Evolutionary conservation across 1,140 invertebrate species (phyloP), one percentile per base, ranked within the genome.

Genomic region (Platorchestia sp.): DNA sequence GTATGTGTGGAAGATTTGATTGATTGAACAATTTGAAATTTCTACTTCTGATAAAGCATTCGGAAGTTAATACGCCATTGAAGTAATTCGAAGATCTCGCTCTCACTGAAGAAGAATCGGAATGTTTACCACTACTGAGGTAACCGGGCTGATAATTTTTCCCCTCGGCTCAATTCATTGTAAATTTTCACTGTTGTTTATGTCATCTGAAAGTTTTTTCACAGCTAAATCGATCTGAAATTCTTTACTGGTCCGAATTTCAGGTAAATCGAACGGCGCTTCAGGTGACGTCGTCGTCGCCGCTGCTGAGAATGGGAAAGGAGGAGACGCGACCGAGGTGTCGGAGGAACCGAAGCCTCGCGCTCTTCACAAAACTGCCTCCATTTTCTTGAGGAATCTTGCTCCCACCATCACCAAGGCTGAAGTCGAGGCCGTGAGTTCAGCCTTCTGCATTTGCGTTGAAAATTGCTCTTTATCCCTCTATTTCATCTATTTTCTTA

Each of bases 371-470:
- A 99, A 99, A 97, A 99, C 99, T 5, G 98, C 98, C 42, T 99
- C 99, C 0, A 99, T 99, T 96, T 99, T 99, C 97, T 97, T 99
- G 40, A 97, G 99, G 47, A 99, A 99, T 97, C 97, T 99, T 51
- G 98, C 99, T 0, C 99, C 99, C 0, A 98, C 98, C 3, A 99
- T 99, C 95, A 99, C 99, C 0, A 99, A 99, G 97, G 98, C 98
- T 95, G 99, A 99, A 98, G 98, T 99, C 10, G 99, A 99, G 98
- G 98, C 98, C n/a, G 98, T 99, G 97, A 98, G 98, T 97, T 89
- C 0, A 42, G 59, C 59, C 59, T 75, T 10, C 47, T 75, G 59
- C 14, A 22, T 75, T 36, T 75, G 7, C 3, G 27, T 75, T 75
- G 7, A 36, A 10, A 1, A 75, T 14, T 22, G 59, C 59, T 75